Base-by-base conservation (phyloP, 1,140 invertebrate genomes). In the Drosophila santomea region DNA sequence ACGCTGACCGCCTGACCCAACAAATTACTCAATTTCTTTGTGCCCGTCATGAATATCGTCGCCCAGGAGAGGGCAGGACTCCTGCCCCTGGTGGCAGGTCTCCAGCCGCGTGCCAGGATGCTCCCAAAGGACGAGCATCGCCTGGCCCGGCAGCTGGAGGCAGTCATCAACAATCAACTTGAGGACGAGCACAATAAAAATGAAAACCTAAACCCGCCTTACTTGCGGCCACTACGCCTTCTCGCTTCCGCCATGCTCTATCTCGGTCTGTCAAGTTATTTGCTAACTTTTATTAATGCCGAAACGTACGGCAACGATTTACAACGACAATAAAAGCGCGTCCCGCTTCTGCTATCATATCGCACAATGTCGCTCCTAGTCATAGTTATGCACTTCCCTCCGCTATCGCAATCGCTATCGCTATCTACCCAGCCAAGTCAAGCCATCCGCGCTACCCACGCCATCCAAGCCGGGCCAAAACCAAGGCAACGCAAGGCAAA, bases 201-300 rank as follows among this genome's bases (percentile, higher is more conserved):
- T 88, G 83, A 82, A 88, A 88, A 83, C 84, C 75, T 79, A 88
- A 80, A 89, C 83, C 79, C 64, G 55, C 41, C 39, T 52, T 61
- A 75, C 72, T 75, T 75, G 72, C 62, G 72, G 73, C 61, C 32
- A 61, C 3, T 25, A 4, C 3, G 3, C 32, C 48, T 35, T 50
- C 28, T 35, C 44, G 17, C 55, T 57, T 15, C 28, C 51, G 28
- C 51, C 72, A 41, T 39, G 43, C 58, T 52, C 63, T 60, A 67
- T 57, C 57, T 67, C 61, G 67, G 74, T 88, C 62, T 82, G 82
- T 88, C 80, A 68, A 89, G 84, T 89, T 89, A 89, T 89, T 89
- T 89, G 84, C 84, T 89, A 89, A 89, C 84, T 89, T 89, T 89
- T 89, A 89, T 89, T 89, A 89, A 89, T 89, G 84, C 88, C 80